These are phyloP conservation scores for Perca schrenkii DNA, from an alignment of 2,113 vertebrate genomes.

Conservation along the genomic window DNA sequence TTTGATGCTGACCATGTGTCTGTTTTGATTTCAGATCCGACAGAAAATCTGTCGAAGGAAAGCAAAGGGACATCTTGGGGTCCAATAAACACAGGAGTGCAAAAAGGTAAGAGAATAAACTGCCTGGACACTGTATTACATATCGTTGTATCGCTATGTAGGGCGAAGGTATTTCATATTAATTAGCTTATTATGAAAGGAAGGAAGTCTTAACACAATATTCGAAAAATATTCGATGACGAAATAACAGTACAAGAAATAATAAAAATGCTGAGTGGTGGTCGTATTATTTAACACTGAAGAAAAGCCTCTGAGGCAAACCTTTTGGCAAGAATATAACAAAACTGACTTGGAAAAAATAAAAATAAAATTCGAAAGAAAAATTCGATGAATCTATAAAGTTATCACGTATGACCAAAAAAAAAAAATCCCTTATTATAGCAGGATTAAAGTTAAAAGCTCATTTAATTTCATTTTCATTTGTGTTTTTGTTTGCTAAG, in stretches of 20 bases:
- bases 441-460: not conserved
- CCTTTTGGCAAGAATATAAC: not conserved
- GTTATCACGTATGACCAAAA: not conserved
- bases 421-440: not conserved
- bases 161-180: not conserved
- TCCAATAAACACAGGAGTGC: slow-evolving; percentile 92
- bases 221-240: not conserved
- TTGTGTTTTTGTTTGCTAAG: not conserved
- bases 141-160: not conserved
- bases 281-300: not conserved
- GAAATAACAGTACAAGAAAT: not conserved
- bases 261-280: not conserved
- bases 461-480: not conserved
- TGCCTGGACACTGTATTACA: not conserved
- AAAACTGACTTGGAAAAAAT: not conserved
- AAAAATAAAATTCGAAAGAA: not conserved
- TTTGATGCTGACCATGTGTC: slow-evolving; percentile 16
- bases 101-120: slow-evolving; percentile 90
- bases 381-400: not conserved
- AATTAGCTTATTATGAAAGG: not conserved
- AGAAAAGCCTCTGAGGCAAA: not conserved
- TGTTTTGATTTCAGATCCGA: slow-evolving; percentile 85
- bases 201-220: not conserved
- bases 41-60: slow-evolving; percentile 95
- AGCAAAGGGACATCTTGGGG: slow-evolving; percentile 93